Conservation (phyloP, 2,797 vertebrate genomes). For the Eurystomus glaucurus region DNA sequence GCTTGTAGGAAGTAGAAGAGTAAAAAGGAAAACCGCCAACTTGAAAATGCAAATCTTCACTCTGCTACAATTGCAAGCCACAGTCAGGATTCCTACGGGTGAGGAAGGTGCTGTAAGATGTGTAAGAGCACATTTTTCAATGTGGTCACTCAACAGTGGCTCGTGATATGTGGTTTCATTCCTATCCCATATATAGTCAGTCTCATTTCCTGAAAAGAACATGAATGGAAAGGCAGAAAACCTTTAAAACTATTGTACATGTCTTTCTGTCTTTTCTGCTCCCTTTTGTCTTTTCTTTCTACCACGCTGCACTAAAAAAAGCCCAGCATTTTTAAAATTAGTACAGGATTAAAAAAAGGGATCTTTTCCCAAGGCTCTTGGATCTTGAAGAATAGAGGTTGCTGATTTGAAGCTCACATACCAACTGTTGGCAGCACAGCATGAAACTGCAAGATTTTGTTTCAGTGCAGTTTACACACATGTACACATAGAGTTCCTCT, state of each 20-base stretch:
- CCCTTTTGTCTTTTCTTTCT: neutral
- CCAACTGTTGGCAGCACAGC: neutral
- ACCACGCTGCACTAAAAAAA: neutral
- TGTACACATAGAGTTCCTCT: neutral
- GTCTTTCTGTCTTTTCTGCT: neutral
- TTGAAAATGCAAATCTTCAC: constrained; percentile 68
- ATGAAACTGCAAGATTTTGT: neutral
- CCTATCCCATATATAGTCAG: neutral
- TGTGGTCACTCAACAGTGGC: neutral
- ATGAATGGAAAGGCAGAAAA: constrained; percentile 3
- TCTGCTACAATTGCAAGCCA: constrained; percentile 29
- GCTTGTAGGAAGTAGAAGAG: constrained; percentile 42
- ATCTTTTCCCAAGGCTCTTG: constrained; percentile 3
- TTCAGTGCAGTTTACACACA: neutral
- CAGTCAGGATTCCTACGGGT: neutral
- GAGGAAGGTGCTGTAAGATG: neutral
- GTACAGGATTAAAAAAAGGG: neutral
- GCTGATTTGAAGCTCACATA: neutral
- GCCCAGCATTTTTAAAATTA: neutral
- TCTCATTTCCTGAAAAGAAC: constrained; percentile 41
- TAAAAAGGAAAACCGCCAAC: constrained; percentile 66
- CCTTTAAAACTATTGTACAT: neutral
- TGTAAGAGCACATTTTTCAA: constrained; percentile 18
- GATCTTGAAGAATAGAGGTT: neutral
- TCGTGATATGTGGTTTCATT: constrained; percentile 43